Base-by-base conservation (phyloP, 2,888 invertebrate genomes). In the Diplolepis rosae region DNA sequence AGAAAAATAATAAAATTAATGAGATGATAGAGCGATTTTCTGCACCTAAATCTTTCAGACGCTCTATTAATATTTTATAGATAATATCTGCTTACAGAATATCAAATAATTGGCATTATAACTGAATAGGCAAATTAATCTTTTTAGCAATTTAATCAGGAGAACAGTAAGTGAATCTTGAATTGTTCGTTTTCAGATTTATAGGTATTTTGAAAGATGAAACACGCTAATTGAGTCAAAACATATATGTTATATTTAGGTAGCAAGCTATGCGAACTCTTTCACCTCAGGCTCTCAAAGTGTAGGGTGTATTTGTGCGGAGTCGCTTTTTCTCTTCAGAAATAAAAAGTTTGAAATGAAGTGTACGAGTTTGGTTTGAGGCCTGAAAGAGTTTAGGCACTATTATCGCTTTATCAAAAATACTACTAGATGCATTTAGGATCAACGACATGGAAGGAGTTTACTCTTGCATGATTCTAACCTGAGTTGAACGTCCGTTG, bases 401-500 rank as follows among this genome's bases (percentile, higher is more conserved):
- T 61, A 22, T 39, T 35, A 35, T n/a, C 4, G 24, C n/a, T 35
- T 39, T 61, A 61, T 61, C 73, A 73, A 73, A 72, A 75, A 76
- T 73, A 77, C 65, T 76, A 77, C 77, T 75, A 79, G 70, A 72
- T 70, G 79, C 74, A 75, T 68, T 54, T 30, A 42, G 76, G 74
- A 77, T 78, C 76, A 81, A 80, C 78, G 24, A 35, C 56, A 61
- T 24, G 56, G 65, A 75, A 81, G 82, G 82, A 81, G 71, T 77
- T 71, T 79, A 79, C 77, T 82, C 79, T 79, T 83, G 81, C 83
- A 77, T 83, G 79, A 84, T 82, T 87, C 87, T 87, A 86, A 87
- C 87, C 87, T 87, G 87, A 84, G 80, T 82, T 83, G 84, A 85
- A 85, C 81, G 82, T 87, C 86, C 85, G 84, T 78, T 78, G 85